Evolutionary conservation across 1,140 invertebrate species (phyloP), one percentile per base, ranked within the genome.

Genomic region (Heliothis subflexa): DNA sequence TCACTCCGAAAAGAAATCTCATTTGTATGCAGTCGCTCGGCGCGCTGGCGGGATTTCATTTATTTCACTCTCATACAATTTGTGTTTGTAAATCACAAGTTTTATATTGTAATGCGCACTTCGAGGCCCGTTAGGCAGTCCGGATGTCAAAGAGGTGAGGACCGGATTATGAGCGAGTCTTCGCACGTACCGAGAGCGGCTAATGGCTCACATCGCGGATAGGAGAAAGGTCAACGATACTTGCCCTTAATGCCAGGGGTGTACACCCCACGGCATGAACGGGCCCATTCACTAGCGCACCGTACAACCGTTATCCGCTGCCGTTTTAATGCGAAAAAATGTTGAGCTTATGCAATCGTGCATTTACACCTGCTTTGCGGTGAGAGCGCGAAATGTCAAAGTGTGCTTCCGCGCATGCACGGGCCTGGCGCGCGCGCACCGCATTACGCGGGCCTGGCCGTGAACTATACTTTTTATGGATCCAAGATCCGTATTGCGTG

Each of bases 401-500:
- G 85, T 87, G 82, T 88, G 83, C 81, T 88, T 91, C 89, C 88
- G 89, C 86, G 85, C 89, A 84, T 79, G 84, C 80, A 71, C 73
- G 70, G 54, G 78, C 77, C 71, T 59, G 59, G 81, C 71, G 79
- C 64, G 64, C 73, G 80, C 79, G 82, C 81, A 81, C 83, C 83
- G 88, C 79, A 78, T 81, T 82, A 79, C 79, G 75, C 78, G n/a
- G 73, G 64, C 74, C 77, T 87, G 89, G 81, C 90, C 90, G 86
- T 92, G 91, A 91, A 92, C 91, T 93, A 91, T 91, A 88, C 83
- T 90, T 91, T 91, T 91, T 91, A 89, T 89, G 82, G 84, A 82
- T 85, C 82, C 85, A 79, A 91, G 86, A 90, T 91, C 90, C 86
- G 87, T 90, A 83, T 88, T 90, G 84, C 82, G 78, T 85, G 81